Evolutionary conservation across 2,797 vertebrate genomes (phyloP).

Genomic region (Acanthurus lineatus): DNA sequence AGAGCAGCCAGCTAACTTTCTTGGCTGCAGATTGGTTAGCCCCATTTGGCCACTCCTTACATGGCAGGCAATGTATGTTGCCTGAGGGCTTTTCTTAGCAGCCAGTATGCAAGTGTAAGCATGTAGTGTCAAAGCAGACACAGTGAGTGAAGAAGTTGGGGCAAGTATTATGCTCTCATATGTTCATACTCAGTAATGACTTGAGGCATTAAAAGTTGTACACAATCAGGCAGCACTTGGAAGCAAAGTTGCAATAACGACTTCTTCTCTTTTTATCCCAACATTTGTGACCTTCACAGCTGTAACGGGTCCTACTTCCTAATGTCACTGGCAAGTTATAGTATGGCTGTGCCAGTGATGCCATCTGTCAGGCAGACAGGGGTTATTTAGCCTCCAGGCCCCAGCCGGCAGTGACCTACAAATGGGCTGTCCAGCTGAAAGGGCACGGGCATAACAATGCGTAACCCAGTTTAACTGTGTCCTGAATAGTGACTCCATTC

Average conservation of each 20-base stretch:
- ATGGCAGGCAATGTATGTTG: slow-evolving; percentile 55
- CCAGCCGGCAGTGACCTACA: slow-evolving; percentile 69
- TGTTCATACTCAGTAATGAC: background rate
- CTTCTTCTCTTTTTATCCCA: background rate
- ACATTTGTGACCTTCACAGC: background rate
- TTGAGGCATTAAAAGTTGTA: background rate
- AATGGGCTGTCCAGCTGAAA: slow-evolving; percentile 50
- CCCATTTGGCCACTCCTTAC: slow-evolving; percentile 70
- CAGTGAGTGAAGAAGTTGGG: slow-evolving; percentile 1
- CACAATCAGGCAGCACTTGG: background rate
- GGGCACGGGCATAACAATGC: slow-evolving; percentile 37
- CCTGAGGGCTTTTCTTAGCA: slow-evolving; percentile 78
- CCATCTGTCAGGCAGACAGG: slow-evolving; percentile 47
- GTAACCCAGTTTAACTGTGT: slow-evolving; percentile 47
- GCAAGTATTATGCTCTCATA: slow-evolving; percentile 6
- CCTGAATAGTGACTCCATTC: slow-evolving; percentile 16
- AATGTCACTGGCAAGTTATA: background rate
- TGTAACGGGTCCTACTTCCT: background rate
- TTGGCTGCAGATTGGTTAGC: slow-evolving; percentile 30
- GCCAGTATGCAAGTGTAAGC: slow-evolving; percentile 71
- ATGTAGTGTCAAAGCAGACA: slow-evolving; percentile 55
- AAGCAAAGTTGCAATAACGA: background rate
- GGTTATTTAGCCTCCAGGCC: slow-evolving; percentile 48
- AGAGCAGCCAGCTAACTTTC: slow-evolving; percentile 40
- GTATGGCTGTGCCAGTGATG: slow-evolving; percentile 19